phyloP scores from a whole-genome alignment of 2,797 vertebrate genomes.

The Chrysocyon brachyurus region DNA sequence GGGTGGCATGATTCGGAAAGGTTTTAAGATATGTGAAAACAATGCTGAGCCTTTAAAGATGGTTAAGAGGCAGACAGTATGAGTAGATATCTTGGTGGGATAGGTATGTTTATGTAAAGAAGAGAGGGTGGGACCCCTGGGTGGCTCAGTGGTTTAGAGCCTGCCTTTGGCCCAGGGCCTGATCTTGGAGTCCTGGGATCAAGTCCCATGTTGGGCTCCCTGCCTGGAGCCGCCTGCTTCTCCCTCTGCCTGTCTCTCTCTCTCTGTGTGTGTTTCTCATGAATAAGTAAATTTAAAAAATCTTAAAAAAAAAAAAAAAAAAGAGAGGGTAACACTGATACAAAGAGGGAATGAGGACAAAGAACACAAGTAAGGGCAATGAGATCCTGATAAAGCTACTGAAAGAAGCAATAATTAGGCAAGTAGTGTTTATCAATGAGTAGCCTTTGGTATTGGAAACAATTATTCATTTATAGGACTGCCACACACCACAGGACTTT shows the following conservation, averaged over 20 bases:
- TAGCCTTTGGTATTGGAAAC: not conserved
- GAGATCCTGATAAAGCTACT: not conserved
- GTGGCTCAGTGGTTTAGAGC: no score
- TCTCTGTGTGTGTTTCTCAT: no score
- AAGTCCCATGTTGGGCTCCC: no score
- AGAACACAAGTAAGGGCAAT: not conserved
- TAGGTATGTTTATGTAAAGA: not conserved
- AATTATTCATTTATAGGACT: not conserved
- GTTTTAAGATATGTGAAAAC: not conserved
- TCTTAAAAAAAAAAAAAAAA: not conserved
- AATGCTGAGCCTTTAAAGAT: not conserved
- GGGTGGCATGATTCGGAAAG: not conserved
- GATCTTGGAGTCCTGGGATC: no score
- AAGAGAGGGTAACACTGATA: not conserved
- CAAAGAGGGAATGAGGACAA: not conserved
- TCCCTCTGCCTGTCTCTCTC: no score
- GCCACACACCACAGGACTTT: not conserved
- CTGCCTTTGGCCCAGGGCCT: no score
- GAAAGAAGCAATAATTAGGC: not conserved
- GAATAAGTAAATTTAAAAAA: no score
- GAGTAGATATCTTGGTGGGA: not conserved
- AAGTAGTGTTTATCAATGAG: not conserved
- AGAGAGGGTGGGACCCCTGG: not conserved
- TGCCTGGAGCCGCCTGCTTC: no score
- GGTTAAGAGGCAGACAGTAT: not conserved